phyloP scores from a whole-genome alignment of 2,888 invertebrate genomes.

The Brenthis ino region DNA sequence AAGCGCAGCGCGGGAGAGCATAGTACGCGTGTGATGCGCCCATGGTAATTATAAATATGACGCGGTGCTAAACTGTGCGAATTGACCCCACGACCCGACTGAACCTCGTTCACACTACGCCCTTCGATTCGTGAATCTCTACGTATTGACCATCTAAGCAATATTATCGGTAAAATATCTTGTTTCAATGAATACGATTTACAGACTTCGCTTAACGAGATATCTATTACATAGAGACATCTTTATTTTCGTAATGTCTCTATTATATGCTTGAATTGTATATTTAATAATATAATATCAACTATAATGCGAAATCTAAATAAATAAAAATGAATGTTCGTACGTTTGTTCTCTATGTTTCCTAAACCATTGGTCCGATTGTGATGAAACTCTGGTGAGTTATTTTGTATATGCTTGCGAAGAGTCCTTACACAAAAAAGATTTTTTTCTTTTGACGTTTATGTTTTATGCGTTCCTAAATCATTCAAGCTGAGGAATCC shows the following conservation, averaged over 20 bases:
- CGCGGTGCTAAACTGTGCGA: constrained; percentile 80
- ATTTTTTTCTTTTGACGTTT: no score
- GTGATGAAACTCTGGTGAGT: no score
- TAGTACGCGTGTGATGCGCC: constrained; percentile 55
- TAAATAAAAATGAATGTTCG: no score
- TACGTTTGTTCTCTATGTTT: no score
- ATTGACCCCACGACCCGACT: constrained; percentile 68
- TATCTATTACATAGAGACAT: background rate
- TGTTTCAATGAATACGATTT: constrained; percentile 17
- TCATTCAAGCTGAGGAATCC: background rate
- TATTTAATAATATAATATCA: background rate
- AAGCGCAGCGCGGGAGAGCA: constrained; percentile 62
- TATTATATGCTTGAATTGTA: background rate
- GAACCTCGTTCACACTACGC: constrained; percentile 44
- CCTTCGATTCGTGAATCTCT: constrained; percentile 24
- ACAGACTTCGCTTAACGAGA: background rate
- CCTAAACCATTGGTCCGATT: no score
- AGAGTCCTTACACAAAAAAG: no score
- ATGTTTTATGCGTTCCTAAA: no score
- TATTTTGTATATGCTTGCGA: no score
- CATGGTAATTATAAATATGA: constrained; percentile 80
- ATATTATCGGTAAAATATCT: constrained; percentile 11
- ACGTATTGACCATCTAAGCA: constrained; percentile 13
- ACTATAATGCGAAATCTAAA: no score
- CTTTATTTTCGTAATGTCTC: constrained; percentile 4